A percentile compares a stretch with the other conserved stretches of the same genome.
These are phyloP conservation scores for Poecilia velifera DNA, from an alignment of 2,797 vertebrate genomes.

Conservation along the genomic window DNA sequence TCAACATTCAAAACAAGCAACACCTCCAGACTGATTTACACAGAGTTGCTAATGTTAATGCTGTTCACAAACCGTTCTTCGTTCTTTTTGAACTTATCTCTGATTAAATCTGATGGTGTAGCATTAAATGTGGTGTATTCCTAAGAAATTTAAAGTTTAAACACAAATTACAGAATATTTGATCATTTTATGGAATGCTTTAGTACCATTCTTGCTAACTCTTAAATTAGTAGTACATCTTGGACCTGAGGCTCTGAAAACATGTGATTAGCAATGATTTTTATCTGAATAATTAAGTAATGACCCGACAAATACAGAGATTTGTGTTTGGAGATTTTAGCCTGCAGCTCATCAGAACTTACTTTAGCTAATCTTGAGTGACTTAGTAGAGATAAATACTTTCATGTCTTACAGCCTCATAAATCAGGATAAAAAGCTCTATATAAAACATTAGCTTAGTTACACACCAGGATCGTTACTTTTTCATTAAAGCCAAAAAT, in stretches of 20 bases:
- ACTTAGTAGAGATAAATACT: background rate
- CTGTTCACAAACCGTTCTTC: background rate
- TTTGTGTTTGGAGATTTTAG: background rate
- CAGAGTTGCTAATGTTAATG: background rate
- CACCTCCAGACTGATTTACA: background rate
- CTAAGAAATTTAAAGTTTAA: background rate
- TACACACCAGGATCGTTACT: too few relatives aligned
- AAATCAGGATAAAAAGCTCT: background rate
- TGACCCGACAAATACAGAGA: background rate
- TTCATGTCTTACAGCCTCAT: background rate
- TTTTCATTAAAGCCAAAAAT: background rate
- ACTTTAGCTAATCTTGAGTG: background rate
- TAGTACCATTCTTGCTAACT: background rate
- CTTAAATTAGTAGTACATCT: background rate
- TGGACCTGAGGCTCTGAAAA: background rate
- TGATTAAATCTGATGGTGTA: background rate
- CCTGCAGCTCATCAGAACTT: background rate
- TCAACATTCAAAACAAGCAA: background rate
- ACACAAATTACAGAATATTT: background rate
- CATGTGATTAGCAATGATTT: background rate
- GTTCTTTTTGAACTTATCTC: background rate
- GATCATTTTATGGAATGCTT: background rate
- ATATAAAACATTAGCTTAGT: background rate
- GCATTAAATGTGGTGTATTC: background rate
- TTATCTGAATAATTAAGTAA: background rate